Percentiles rank a stretch among this genome's conserved stretches.
Conservation (phyloP, 2,888 invertebrate species). For the Gastracanthus pulcherrimus region DNA sequence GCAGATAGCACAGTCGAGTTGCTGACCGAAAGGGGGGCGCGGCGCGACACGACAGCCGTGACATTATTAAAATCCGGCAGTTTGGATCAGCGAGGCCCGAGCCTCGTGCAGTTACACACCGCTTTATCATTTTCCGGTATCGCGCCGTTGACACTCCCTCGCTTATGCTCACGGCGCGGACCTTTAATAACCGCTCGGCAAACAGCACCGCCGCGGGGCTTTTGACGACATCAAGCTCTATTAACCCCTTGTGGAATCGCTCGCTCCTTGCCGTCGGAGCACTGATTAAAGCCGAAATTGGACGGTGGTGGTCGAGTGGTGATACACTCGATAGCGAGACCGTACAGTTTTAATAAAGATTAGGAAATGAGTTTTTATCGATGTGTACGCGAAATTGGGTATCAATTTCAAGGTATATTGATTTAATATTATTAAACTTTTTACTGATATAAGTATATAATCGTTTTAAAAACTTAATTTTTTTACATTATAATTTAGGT, state of each 20-base stretch:
- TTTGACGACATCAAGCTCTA: conserved; percentile 38
- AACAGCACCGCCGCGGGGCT: conserved; percentile 42
- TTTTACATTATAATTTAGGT: no score
- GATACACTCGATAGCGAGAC: neutral
- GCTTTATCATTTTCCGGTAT: conserved; percentile 61
- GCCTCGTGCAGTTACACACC: no score
- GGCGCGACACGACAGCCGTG: conserved; percentile 60
- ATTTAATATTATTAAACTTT: no score
- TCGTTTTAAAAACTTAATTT: neutral
- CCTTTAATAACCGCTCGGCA: conserved; percentile 54
- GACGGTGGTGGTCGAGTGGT: neutral
- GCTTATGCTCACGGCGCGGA: neutral
- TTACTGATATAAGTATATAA: no score
- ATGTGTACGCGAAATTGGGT: neutral
- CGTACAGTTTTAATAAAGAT: conserved; percentile 23
- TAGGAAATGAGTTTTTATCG: neutral
- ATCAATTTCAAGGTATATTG: no score
- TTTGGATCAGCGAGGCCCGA: no score
- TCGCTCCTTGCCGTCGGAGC: neutral
- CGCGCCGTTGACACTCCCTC: conserved; percentile 55
- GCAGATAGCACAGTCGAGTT: conserved; percentile 8
- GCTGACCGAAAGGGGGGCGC: conserved; percentile 38
- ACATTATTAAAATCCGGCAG: conserved; percentile 62
- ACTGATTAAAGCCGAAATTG: conserved; percentile 12
- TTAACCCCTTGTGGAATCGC: conserved; percentile 38